Conservation (phyloP, 1,140 invertebrate genomes). For the Dryas iulia region DNA sequence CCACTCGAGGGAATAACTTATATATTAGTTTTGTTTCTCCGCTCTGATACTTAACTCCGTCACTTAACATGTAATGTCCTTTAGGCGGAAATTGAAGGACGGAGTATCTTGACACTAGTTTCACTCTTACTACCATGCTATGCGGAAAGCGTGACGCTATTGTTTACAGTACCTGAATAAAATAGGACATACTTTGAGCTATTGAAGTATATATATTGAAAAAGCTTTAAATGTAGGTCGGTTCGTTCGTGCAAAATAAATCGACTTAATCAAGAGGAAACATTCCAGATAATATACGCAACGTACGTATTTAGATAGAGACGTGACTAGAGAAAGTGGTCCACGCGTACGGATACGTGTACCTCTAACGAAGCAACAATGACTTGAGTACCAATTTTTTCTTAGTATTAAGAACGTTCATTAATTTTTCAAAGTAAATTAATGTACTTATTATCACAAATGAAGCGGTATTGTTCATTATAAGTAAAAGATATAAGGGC, state of each 20-base stretch:
- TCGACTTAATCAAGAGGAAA: constrained; percentile 46
- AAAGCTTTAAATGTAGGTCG: constrained; percentile 30
- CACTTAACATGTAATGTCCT: no score
- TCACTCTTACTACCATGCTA: no score
- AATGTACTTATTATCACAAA: neutral
- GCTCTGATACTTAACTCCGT: no score
- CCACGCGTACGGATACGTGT: constrained; percentile 17
- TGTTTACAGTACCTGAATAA: no score
- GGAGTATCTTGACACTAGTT: no score
- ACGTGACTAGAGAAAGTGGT: constrained; percentile 65
- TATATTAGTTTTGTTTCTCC: no score
- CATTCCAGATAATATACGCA: constrained; percentile 35
- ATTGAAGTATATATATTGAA: constrained; percentile 1
- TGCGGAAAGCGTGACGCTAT: no score
- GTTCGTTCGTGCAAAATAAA: constrained; percentile 44
- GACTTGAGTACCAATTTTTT: constrained; percentile 3
- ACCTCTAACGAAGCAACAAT: constrained; percentile 18
- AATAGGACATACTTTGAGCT: no score
- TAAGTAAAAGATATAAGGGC: no score
- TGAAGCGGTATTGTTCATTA: neutral
- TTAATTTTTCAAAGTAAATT: constrained; percentile 12
- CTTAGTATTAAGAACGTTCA: constrained; percentile 9
- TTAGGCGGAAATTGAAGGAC: no score
- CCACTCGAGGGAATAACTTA: no score
- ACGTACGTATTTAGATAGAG: constrained; percentile 34